Base-by-base conservation (phyloP, 1,140 invertebrate genomes). In the Zaprionus camerounensis region DNA sequence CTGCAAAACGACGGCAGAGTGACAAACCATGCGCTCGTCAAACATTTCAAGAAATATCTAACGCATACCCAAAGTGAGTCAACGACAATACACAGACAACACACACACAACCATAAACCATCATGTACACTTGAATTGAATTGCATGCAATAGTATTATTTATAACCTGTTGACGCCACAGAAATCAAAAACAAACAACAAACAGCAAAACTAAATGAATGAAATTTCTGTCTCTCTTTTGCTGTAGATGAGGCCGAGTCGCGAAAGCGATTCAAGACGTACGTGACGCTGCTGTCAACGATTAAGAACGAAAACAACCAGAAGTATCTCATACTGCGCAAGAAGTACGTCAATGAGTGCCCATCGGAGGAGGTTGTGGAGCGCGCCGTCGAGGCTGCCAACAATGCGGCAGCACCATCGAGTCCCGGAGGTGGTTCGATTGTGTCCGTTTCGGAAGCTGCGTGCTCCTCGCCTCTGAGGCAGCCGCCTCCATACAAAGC, bases 211-310 rank as follows among this genome's bases (percentile, higher is more conserved):
- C 11, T 46, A 49, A 56, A 49, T 22, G 12, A 63, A 58, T 55
- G 36, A 53, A 59, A 41, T 57, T 36, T 11, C 20, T 26, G 66
- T 79, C 41, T 28, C 15, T 53, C 17, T 22, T 44, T 51, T 34
- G 34, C 74, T 71, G 12, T 73, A 90, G 86, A 80, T 96, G 70
- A 97, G 93, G 97, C 97, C 95, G 70, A 97, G 93, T 97, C 97
- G 2, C 94, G 97, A 79, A 95, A 95, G 77, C 95, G 96, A 77
- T 99, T 99, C 91, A 98, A 98, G 94, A 96, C 97, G 70, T 97
- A 96, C 93, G 97, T 99, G 3, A 99, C 98, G 92, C 95, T 95
- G 38, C 93, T 99, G 72, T 97, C 98, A 3, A 96, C 95, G 7
- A 97, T 98, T 56, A 97, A 96, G 91, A 95, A 94, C 78, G 95